Evolutionary conservation across 2,888 invertebrate species (phyloP).

Genomic region (Ichneumon xanthorius): DNA sequence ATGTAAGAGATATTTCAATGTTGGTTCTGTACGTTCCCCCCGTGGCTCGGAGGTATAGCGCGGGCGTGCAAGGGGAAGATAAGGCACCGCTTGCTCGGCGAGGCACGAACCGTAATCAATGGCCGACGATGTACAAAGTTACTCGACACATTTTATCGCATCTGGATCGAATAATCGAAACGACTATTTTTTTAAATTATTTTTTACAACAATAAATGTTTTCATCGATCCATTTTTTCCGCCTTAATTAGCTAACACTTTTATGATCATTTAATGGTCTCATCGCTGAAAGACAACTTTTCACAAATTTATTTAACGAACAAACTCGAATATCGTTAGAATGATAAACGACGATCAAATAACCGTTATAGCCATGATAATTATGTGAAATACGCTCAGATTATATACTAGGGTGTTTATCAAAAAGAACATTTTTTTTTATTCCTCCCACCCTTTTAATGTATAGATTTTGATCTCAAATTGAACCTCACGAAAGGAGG

Average conservation of each 20-base stretch:
- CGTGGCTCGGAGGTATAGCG: slow-evolving; percentile 38
- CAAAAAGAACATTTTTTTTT: too few relatives aligned
- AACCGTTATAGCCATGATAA: not conserved
- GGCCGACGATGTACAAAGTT: slow-evolving; percentile 75
- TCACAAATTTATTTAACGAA: not conserved
- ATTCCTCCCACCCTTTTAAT: too few relatives aligned
- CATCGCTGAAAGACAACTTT: not conserved
- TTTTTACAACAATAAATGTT: slow-evolving; percentile 5
- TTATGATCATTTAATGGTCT: not conserved
- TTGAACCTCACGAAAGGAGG: too few relatives aligned
- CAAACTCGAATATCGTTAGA: not conserved
- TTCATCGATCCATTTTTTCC: slow-evolving; percentile 29
- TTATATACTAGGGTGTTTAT: not conserved
- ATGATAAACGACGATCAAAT: not conserved
- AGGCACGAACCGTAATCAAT: slow-evolving; percentile 81
- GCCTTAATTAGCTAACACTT: not conserved
- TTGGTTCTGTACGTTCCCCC: slow-evolving; percentile 51
- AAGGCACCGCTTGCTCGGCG: slow-evolving; percentile 77
- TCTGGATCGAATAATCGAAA: slow-evolving; percentile 16
- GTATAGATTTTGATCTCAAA: too few relatives aligned
- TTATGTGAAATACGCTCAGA: not conserved
- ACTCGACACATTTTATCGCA: slow-evolving; percentile 61
- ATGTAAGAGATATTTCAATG: slow-evolving; percentile 82
- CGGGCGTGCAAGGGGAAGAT: slow-evolving; percentile 83
- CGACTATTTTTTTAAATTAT: slow-evolving; percentile 6